Base-by-base conservation (phyloP, 1,140 invertebrate genomes). In the Listronotus bonariensis region DNA sequence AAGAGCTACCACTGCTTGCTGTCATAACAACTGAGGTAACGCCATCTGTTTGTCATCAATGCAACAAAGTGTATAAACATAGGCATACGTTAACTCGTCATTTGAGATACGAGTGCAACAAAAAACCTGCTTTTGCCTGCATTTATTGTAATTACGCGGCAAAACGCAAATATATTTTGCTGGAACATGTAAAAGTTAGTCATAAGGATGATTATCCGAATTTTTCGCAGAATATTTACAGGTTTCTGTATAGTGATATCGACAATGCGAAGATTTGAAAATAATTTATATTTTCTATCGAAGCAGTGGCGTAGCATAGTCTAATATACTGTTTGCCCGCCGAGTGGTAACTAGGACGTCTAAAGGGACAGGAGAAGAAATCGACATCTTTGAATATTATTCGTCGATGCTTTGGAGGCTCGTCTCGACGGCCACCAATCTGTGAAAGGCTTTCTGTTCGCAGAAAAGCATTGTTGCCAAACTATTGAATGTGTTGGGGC, bases 91-190 rank as follows among this genome's bases (percentile, higher is more conserved):
- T 81, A 67, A 75, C 78, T 52, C 72, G 81, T 51, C 81, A 82
- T 45, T 72, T 82, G 8, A 80, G 79, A 0, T 81, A 82, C 51
- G 80, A 82, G 64, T 82, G 81, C 59, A 80, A 80, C 89, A 76
- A 65, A 48, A 65, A 58, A 52, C 63, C 63, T 6, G 55, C 48
- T 1, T 92, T 91, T 77, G 86, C 88, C 69, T 92, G 90, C 79
- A 89, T 89, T 10, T 89, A 90, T 77, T 92, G 90, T 34, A 54
- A 36, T 48, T 63, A 68, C 15, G 63, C 63, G 9, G 54, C 54
- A 10, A 55, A 55, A 15, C 20, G 56, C n/a, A 65, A 65, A 26
- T 65, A 65, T 38, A 65, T 59, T 14, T 40, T 65, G 12, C 18
- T 65, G 38, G 63, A 59, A n/a, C 63, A 65, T 20, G 63, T 65